phyloP scores from a whole-genome alignment of 2,888 invertebrate genomes.

The Agriopis leucophaearia region DNA sequence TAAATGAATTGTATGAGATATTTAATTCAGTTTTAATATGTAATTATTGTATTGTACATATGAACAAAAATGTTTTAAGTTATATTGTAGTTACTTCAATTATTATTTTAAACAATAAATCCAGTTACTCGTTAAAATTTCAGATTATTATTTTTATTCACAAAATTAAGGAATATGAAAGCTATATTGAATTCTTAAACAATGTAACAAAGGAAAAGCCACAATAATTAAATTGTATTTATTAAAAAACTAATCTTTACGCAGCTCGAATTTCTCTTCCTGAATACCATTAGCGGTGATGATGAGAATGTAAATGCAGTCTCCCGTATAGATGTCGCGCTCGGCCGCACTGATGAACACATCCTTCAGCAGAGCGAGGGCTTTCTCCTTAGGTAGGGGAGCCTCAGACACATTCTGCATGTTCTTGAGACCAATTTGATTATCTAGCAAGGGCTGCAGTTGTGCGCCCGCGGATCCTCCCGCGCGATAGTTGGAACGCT shows the following conservation, averaged over 20 bases:
- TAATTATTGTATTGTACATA: conserved; percentile 74
- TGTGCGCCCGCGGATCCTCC: conserved; percentile 96
- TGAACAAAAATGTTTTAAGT: conserved; percentile 74
- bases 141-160: conserved; percentile 46
- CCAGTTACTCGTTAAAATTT: conserved; percentile 70
- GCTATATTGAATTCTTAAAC: not conserved
- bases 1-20: conserved; percentile 72
- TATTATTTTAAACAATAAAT: conserved; percentile 71
- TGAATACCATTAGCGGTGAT: conserved; percentile 95
- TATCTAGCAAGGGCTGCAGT: conserved; percentile 97
- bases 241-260: conserved; percentile 91
- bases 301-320: conserved; percentile 93
- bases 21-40: conserved; percentile 53
- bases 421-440: conserved; percentile 97
- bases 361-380: conserved; percentile 95
- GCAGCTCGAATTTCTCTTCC: conserved; percentile 91
- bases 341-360: conserved; percentile 99
- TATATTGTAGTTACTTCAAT: conserved; percentile 73
- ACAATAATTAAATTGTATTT: conserved; percentile 45
- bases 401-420: conserved; percentile 89
- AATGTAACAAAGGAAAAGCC: conserved; percentile 33
- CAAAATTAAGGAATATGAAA: not conserved
- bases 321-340: conserved; percentile 98
- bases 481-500: conserved; percentile 93
- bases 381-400: conserved; percentile 92